These are phyloP conservation scores for Leistus spinibarbis DNA, from an alignment of 2,888 invertebrate species.

Conservation along the genomic window DNA sequence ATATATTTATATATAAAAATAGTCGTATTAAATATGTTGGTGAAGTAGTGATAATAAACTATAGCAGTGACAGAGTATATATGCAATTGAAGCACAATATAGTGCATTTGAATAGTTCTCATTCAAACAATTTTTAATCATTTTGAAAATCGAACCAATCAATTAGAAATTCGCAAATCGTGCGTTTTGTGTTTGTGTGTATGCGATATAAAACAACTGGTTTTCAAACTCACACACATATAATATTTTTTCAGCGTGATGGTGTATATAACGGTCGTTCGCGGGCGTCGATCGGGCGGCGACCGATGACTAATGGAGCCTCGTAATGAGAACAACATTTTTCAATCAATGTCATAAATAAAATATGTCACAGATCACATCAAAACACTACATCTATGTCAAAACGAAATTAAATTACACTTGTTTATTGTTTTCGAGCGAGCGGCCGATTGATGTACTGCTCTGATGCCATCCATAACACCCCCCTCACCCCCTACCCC, in stretches of 20 bases:
- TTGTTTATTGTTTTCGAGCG: conserved; percentile 37
- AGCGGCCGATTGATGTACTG: conserved; percentile 31
- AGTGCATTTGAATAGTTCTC: neutral
- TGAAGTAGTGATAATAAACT: neutral
- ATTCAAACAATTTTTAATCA: neutral
- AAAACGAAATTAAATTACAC: conserved; percentile 38
- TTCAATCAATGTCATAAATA: conserved; percentile 48
- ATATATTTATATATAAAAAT: no score
- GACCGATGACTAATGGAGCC: conserved; percentile 39
- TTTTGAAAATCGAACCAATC: conserved; percentile 4
- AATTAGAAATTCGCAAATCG: conserved; percentile 37
- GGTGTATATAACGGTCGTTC: neutral
- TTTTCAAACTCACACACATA: neutral
- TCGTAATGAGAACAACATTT: conserved; percentile 45
- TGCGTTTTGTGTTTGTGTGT: conserved; percentile 8
- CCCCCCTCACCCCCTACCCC: conserved; percentile 22
- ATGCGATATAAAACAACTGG: conserved; percentile 9
- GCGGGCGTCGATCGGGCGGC: neutral
- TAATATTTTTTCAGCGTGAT: neutral
- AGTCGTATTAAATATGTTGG: no score
- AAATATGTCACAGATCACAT: conserved; percentile 47
- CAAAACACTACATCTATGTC: conserved; percentile 40
- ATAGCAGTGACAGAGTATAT: neutral
- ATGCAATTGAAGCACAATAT: neutral
- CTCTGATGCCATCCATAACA: no score